Base-by-base conservation (phyloP, 2,888 invertebrate genomes). In the Cryptocephalus moraei region DNA sequence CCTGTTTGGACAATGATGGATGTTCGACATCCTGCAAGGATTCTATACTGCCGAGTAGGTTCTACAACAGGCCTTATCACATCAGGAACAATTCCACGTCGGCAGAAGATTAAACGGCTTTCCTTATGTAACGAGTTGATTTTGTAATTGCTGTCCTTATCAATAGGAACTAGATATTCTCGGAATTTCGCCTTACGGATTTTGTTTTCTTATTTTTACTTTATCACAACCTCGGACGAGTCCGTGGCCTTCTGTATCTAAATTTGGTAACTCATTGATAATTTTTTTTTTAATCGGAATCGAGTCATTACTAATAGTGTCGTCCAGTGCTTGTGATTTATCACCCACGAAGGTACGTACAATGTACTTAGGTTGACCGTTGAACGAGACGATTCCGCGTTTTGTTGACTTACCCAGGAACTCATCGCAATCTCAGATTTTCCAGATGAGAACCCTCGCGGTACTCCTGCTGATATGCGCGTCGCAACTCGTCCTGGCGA, bases 1-100 rank as follows among this genome's bases (percentile, higher is more conserved):
- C 41, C 12, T 45, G 45, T 13, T 14, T 45, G 32, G 33, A 41
- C 31, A 32, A 31, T 11, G 10, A 33, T 2, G 34, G 36, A 9
- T 45, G 45, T 34, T 41, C 34, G 1, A 8, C 22, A 1, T 36
- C 34, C n/a, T 45, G 45, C 33, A 45, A 38, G 38, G 31, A 31
- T 12, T 41, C 45, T 12, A 13, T 45, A 22, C 38, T 45, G 22
- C 41, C 45, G 10, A 45, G 8, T 12, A 45, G n/a, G 13, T 45
- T 34, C 22, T 45, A 45, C 32, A 45, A 45, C 10, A 38, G 12
- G 36, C 45, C 45, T 33, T 45, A 45, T 31, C 13, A 39, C 14
- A 41, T 41, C 22, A 22, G 22, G 22, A 45, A 33, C 11, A 44
- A 8, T 6, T n/a, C 14, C 33, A 34, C 22, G 22, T 39, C 14